Percentiles rank a stretch among this genome's conserved stretches.
These are phyloP conservation scores for Dendrocincla tyrannina DNA, from an alignment of 2,797 vertebrate genomes.

Conservation along the genomic window DNA sequence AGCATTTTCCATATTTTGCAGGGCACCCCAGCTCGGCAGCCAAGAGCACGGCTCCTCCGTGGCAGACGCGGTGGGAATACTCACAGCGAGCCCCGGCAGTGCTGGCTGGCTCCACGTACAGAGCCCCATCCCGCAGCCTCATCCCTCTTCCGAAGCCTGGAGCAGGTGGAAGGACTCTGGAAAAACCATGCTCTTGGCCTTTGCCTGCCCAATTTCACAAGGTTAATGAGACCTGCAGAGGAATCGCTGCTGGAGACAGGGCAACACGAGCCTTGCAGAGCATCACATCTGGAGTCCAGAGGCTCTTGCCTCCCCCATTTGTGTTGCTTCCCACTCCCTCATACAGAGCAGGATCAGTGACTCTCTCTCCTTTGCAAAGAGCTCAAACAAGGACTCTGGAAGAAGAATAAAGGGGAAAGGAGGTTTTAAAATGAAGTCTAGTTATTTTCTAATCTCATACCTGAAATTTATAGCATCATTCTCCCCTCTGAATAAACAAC, in stretches of 20 bases:
- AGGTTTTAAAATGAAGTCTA: conserved; percentile 52
- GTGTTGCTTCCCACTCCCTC: neutral
- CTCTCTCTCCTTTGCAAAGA: neutral
- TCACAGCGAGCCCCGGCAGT: rapidly evolving
- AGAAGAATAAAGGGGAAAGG: conserved; percentile 37
- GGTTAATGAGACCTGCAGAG: conserved; percentile 47
- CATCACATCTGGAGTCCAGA: conserved; percentile 55
- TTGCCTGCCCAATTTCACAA: conserved; percentile 48
- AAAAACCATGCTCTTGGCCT: conserved; percentile 1
- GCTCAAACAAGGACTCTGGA: neutral
- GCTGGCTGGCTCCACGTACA: neutral
- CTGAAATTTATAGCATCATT: conserved; percentile 49
- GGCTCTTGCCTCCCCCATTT: neutral
- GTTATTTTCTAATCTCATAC: conserved; percentile 48
- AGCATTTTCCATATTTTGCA: neutral
- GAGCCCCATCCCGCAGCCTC: neutral
- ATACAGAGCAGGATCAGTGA: neutral
- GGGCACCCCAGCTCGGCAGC: neutral
- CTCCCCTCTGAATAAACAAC: conserved; percentile 47
- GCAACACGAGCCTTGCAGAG: conserved; percentile 13
- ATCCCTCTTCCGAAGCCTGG: neutral
- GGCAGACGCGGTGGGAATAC: rapidly evolving
- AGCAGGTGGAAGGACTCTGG: conserved; percentile 29
- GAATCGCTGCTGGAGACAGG: conserved; percentile 8
- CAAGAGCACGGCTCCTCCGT: neutral